Evolutionary conservation across 2,888 invertebrate genomes (phyloP), one percentile per base, ranked within the genome.

Genomic region (Cantharis rustica): DNA sequence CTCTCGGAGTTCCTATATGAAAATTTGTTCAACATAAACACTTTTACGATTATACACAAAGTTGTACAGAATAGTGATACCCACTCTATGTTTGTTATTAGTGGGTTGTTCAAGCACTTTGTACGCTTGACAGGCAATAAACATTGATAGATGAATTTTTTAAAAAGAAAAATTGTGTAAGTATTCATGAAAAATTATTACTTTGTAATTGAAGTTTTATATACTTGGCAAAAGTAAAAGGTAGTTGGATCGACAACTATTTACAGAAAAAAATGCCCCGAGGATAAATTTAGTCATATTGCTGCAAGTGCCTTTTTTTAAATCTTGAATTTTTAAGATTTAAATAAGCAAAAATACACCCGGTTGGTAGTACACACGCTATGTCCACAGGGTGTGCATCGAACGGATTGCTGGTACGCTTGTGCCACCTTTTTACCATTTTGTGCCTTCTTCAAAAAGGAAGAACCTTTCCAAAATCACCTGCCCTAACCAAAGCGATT

Each of bases 71-170:
- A 66, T 66, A 20, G 64, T 66, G 64, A 66, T 66, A 66, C 64
- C 64, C 64, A 66, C 64, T 66, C 64, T 66, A 66, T 66, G 64
- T 66, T 66, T 66, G 64, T 66, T 66, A 66, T 66, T 66, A 66
- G 64, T 66, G 64, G 64, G 64, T 66, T 66, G 64, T 66, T 20
- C 64, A 66, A 17, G 64, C 64, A 66, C 23, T 66, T 66, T 66
- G 64, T 66, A 66, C 17, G 64, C 64, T 20, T 66, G 64, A 66
- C 64, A 66, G 64, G 64, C 64, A 66, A 66, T 66, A 66, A 66
- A 66, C 64, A 66, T 66, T 66, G 64, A 66, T 66, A 66, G 64
- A 66, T 66, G 64, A 66, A 66, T 66, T 66, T 66, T 66, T 66
- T 20, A 66, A 66, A 17, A 66, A 66, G 64, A 66, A 66, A 66